phyloP scores from a whole-genome alignment of 2,113 vertebrate genomes.

The Xyliphius kryptos region DNA sequence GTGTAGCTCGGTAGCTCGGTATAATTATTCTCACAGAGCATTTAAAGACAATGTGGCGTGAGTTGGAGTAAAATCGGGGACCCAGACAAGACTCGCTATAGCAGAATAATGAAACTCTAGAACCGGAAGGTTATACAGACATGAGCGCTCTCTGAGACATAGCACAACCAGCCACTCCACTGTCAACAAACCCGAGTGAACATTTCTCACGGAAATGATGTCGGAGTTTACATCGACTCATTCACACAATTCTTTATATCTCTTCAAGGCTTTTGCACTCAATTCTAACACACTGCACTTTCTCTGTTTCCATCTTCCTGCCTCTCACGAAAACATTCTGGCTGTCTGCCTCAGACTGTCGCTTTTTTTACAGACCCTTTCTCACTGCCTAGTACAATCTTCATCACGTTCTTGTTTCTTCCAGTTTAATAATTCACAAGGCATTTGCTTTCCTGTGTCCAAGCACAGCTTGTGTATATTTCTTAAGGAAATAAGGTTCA shows the following conservation, averaged over 20 bases:
- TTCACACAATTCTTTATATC: neutral
- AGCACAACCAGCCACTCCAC: too few species aligned
- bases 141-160: too few species aligned
- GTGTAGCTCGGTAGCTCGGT: too few species aligned
- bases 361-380: constrained; percentile 1
- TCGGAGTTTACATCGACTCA: constrained; percentile 6
- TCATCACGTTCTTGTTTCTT: constrained; percentile 3
- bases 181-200: too few species aligned
- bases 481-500: too few species aligned
- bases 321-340: neutral
- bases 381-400: constrained; percentile 16
- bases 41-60: too few species aligned
- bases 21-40: too few species aligned
- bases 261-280: constrained; percentile 4
- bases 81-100: too few species aligned
- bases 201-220: neutral
- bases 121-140: too few species aligned
- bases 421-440: constrained; percentile 7
- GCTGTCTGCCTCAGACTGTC: neutral
- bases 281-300: neutral
- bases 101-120: too few species aligned
- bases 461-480: constrained; percentile 8
- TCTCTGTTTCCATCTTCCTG: constrained; percentile 5
- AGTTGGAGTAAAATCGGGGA: too few species aligned
- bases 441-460: constrained; percentile 4